Evolutionary conservation across 1,140 invertebrate species (phyloP).

Genomic region (Acyrthosiphon pisum): DNA sequence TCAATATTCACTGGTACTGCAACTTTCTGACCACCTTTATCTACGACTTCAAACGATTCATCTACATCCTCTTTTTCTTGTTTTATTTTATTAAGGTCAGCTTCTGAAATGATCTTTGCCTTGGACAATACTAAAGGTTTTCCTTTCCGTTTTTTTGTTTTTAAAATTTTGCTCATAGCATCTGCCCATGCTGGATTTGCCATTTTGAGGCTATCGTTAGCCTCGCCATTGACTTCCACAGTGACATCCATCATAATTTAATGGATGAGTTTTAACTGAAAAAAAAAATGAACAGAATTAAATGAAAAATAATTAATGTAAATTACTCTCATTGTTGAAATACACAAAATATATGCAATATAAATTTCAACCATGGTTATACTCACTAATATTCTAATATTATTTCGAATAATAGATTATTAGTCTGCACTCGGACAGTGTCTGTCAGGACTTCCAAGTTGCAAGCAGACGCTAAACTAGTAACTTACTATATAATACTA

Average conservation of each 20-base stretch:
- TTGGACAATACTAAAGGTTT: constrained; percentile 66
- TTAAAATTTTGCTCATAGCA: constrained; percentile 68
- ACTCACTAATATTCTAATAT: no score
- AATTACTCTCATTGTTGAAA: no score
- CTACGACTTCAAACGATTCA: constrained; percentile 52
- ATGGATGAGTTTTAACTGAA: neutral
- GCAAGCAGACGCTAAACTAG: no score
- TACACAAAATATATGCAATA: no score
- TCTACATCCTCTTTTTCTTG: constrained; percentile 55
- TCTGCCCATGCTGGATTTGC: constrained; percentile 72
- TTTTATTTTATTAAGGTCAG: constrained; percentile 57
- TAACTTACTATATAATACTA: no score
- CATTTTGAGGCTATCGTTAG: constrained; percentile 17
- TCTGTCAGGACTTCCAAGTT: no score
- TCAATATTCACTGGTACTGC: constrained; percentile 60
- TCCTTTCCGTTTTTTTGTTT: constrained; percentile 59
- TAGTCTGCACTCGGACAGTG: no score
- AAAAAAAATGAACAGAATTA: no score
- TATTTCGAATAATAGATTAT: no score
- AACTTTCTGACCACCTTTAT: constrained; percentile 41
- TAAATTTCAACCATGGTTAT: no score
- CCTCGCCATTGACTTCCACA: neutral
- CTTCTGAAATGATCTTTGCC: constrained; percentile 73
- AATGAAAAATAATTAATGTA: no score
- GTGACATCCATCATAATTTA: neutral